phyloP scores from a whole-genome alignment of 2,797 vertebrate genomes.

The Acipenser oxyrinchus region DNA sequence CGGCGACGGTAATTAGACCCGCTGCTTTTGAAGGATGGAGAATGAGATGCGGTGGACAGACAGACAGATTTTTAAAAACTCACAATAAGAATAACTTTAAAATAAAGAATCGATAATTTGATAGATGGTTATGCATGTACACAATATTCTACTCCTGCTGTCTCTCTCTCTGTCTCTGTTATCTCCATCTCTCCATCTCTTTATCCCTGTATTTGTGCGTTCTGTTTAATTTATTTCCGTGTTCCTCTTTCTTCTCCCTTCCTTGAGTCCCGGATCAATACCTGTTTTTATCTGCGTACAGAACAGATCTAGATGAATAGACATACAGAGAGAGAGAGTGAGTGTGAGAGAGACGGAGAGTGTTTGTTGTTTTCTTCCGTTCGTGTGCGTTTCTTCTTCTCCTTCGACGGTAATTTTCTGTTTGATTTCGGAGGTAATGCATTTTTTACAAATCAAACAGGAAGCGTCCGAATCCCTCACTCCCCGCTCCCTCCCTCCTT shows the following conservation, averaged over 20 bases:
- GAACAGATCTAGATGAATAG: not conserved
- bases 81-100: no score
- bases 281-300: slow-evolving; percentile 40
- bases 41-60: slow-evolving; percentile 17
- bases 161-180: slow-evolving; percentile 14
- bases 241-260: slow-evolving; percentile 17
- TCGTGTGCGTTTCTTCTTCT: slow-evolving; percentile 14
- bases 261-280: not conserved
- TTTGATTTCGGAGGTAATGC: slow-evolving; percentile 88
- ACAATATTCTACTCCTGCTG: slow-evolving; percentile 1
- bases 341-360: no score
- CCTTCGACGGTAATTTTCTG: slow-evolving; percentile 69
- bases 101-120: no score
- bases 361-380: no score
- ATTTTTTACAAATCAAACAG: slow-evolving; percentile 89
- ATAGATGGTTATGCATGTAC: no score
- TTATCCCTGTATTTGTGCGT: no score
- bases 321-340: no score
- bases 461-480: slow-evolving; percentile 55
- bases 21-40: no score
- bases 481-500: slow-evolving; percentile 38
- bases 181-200: not conserved
- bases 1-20: no score
- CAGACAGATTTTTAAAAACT: slow-evolving; percentile 25
- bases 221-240: slow-evolving; percentile 22